Evolutionary conservation across 2,797 vertebrate species (phyloP), one percentile per base, ranked within the genome.

Genomic region (Gouania willdenowi): DNA sequence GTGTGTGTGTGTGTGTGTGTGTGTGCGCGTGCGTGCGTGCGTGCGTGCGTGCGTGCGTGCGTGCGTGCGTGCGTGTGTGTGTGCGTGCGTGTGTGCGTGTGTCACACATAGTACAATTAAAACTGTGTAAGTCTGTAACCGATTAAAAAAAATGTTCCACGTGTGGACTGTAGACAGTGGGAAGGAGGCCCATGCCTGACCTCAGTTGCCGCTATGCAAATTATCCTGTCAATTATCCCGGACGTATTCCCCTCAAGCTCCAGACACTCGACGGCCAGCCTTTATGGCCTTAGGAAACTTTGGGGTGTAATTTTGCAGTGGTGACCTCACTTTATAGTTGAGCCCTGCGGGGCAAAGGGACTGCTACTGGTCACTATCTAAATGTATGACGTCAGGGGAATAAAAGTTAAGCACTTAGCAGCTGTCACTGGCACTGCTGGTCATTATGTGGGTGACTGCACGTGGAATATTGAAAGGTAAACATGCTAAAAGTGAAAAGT

Each of bases 241-340:
- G 66, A 79, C 74, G 43, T 72, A 75, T 81, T 81, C 54, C 81
- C 68, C 69, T 39, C 38, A 54, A 50, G 55, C 70, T 78, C 74
- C 53, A 58, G 77, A 70, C 64, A 48, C 57, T 79, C 69, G 36
- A 67, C 16, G 38, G 67, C 65, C 44, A 68, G 67, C 30, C 69
- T 84, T 85, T 81, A 80, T 43, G 28, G 63, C 76, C 74, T 60
- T 65, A 59, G 81, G 83, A 86, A 86, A 84, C 63, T 72, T 77
- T 75, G 66, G 73, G 71, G n/a, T 72, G 74, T 81, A 79, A 65
- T 78, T 86, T 81, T 76, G 82, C 63, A 78, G 71, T 45, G 65
- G 65, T 81, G 81, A 84, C 72, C 73, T 86, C 79, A 81, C 73
- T 68, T 56, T 26, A 41, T 64, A 42, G 56, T 65, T 33, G 27